phyloP scores from a whole-genome alignment of 2,888 invertebrate species.

The Agrilus mali region DNA sequence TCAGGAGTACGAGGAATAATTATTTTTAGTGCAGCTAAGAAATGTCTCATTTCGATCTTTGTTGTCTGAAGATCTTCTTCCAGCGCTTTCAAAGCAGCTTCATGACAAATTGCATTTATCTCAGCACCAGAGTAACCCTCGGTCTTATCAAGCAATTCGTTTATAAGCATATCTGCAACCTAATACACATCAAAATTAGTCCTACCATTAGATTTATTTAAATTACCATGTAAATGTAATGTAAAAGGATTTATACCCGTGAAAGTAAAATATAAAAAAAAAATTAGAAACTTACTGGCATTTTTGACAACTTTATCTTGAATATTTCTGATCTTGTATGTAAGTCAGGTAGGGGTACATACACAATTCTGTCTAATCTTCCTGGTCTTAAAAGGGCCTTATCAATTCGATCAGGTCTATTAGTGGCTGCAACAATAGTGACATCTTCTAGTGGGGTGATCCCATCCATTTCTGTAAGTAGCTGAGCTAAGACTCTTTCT shows the following conservation, averaged over 20 bases:
- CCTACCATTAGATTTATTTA: not conserved
- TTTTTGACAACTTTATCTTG: slow-evolving; percentile 58
- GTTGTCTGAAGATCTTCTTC: slow-evolving; percentile 58
- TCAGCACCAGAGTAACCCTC: slow-evolving; percentile 91
- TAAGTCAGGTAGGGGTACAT: slow-evolving; percentile 82
- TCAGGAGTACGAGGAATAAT: slow-evolving; percentile 67
- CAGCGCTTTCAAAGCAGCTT: slow-evolving; percentile 78
- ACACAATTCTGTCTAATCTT: slow-evolving; percentile 79
- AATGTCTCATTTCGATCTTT: slow-evolving; percentile 54
- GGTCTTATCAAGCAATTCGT: slow-evolving; percentile 54
- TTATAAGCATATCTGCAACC: slow-evolving; percentile 47
- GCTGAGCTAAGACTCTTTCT: slow-evolving; percentile 83
- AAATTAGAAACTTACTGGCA: slow-evolving; percentile 40
- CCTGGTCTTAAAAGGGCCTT: slow-evolving; percentile 85
- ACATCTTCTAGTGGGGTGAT: slow-evolving; percentile 71
- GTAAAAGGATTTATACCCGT: too few relatives aligned
- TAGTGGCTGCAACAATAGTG: slow-evolving; percentile 90
- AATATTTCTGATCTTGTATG: slow-evolving; percentile 75
- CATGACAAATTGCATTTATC: slow-evolving; percentile 77
- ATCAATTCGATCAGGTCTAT: slow-evolving; percentile 92
- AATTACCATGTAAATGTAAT: too few relatives aligned
- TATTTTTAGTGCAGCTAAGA: slow-evolving; percentile 54
- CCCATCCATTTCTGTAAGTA: slow-evolving; percentile 92
- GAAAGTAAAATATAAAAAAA: too few relatives aligned
- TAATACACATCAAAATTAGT: slow-evolving; percentile 11